Conservation (phyloP, 2,113 vertebrate species). For the Cyprinodon brontotheroides region DNA sequence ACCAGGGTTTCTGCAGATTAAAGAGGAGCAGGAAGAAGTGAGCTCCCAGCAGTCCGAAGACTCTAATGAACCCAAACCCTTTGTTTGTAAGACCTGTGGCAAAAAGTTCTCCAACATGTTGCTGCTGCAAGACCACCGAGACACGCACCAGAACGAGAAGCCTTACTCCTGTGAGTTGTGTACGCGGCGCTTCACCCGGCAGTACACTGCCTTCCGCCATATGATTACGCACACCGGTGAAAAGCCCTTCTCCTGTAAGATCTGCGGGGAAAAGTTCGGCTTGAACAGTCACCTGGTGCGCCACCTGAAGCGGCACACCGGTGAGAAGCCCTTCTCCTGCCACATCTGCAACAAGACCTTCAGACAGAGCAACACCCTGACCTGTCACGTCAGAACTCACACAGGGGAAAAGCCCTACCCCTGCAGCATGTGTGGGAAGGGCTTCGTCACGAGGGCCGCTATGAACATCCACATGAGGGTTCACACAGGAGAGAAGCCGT, state of each 20-base stretch:
- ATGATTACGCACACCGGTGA: not conserved
- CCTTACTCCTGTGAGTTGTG: not conserved
- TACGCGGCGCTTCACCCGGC: not conserved
- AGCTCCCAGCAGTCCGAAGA: not conserved
- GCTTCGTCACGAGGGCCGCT: too few relatives aligned
- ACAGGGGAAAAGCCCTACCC: too few relatives aligned
- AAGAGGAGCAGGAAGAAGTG: not conserved
- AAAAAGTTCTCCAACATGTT: not conserved
- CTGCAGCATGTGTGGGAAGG: too few relatives aligned
- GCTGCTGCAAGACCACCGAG: not conserved
- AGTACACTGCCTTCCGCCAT: not conserved
- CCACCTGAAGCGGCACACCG: not conserved
- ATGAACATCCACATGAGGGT: too few relatives aligned
- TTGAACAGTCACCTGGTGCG: slow-evolving; percentile 1
- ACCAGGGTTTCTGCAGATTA: not conserved
- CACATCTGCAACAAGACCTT: too few relatives aligned
- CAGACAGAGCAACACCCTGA: too few relatives aligned
- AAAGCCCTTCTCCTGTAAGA: slow-evolving; percentile 3
- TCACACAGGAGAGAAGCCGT: too few relatives aligned
- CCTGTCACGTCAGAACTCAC: too few relatives aligned
- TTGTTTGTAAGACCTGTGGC: not conserved
- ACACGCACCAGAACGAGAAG: not conserved
- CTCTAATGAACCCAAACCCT: not conserved
- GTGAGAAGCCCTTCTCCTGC: not conserved
- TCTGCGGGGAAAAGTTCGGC: not conserved